Conservation (phyloP, 2,888 invertebrate genomes). For the Leuctra nigra region DNA sequence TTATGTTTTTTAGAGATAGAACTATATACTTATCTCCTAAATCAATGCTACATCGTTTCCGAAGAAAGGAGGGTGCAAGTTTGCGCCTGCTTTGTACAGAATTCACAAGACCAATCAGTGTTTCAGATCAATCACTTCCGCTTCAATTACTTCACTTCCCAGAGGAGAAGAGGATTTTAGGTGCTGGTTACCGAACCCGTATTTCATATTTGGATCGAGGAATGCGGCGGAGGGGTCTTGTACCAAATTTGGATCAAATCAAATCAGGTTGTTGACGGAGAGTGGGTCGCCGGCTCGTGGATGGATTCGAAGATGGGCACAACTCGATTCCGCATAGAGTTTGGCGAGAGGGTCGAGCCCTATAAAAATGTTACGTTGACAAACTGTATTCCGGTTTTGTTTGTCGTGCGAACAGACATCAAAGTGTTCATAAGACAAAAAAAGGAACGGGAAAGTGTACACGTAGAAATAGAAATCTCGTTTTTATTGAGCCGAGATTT, state of each 20-base stretch:
- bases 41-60: slow-evolving; percentile 5
- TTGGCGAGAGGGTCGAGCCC: background rate
- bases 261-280: slow-evolving; percentile 14
- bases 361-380: background rate
- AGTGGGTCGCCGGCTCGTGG: slow-evolving; percentile 10
- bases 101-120: slow-evolving; percentile 2
- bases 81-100: slow-evolving; percentile 8
- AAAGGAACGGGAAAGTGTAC: too few relatives aligned
- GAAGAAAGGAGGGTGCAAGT: background rate
- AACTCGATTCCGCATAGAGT: slow-evolving; percentile 1
- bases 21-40: background rate
- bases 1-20: background rate
- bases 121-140: slow-evolving; percentile 18
- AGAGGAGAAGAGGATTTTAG: slow-evolving; percentile 2
- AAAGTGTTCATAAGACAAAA: too few relatives aligned
- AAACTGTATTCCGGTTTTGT: slow-evolving; percentile 9
- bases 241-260: slow-evolving; percentile 13
- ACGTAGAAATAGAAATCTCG: too few relatives aligned
- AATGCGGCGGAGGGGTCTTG: slow-evolving; percentile 6
- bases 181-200: slow-evolving; percentile 7
- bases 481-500: too few relatives aligned
- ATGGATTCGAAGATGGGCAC: slow-evolving; percentile 5
- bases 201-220: slow-evolving; percentile 13
- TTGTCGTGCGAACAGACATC: too few relatives aligned
- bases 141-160: slow-evolving; percentile 4